Percentiles rank a stretch among this genome's conserved stretches.
phyloP scores from a whole-genome alignment of 2,888 invertebrate species.

The Acronicta leporina region DNA sequence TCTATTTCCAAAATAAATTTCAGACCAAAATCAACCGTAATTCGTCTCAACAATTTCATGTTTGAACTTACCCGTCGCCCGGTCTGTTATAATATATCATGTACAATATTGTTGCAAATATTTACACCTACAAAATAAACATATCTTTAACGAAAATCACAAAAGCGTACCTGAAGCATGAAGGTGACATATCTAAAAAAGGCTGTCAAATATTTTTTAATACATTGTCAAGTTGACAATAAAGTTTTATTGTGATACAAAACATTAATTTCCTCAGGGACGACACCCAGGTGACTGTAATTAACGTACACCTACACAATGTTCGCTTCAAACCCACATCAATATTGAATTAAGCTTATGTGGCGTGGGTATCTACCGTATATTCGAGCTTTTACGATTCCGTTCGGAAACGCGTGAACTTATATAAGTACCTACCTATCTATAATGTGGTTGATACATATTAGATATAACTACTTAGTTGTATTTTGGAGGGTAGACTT shows the following conservation, averaged over 20 bases:
- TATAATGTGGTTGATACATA: constrained; percentile 12
- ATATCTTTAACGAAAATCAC: constrained; percentile 8
- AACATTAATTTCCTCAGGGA: constrained; percentile 70
- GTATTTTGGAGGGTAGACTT: constrained; percentile 10
- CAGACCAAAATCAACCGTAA: no score
- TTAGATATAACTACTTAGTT: no score
- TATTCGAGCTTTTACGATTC: constrained; percentile 15
- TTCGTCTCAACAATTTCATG: no score
- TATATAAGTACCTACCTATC: constrained; percentile 8
- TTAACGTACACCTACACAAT: constrained; percentile 49
- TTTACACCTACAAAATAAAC: background rate
- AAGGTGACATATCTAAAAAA: constrained; percentile 26
- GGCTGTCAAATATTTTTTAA: constrained; percentile 48
- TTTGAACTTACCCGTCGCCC: no score
- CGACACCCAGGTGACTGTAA: constrained; percentile 57
- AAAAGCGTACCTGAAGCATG: constrained; percentile 7
- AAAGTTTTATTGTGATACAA: constrained; percentile 64
- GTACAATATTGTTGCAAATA: background rate
- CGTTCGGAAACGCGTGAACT: constrained; percentile 10
- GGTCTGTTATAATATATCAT: no score
- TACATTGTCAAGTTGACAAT: constrained; percentile 55
- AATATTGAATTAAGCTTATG: constrained; percentile 46
- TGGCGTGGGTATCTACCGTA: constrained; percentile 22
- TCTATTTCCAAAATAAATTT: no score
- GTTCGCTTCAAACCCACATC: constrained; percentile 41